Evolutionary conservation across 2,888 invertebrate genomes (phyloP).

Genomic region (Drosophila kambysellisi): DNA sequence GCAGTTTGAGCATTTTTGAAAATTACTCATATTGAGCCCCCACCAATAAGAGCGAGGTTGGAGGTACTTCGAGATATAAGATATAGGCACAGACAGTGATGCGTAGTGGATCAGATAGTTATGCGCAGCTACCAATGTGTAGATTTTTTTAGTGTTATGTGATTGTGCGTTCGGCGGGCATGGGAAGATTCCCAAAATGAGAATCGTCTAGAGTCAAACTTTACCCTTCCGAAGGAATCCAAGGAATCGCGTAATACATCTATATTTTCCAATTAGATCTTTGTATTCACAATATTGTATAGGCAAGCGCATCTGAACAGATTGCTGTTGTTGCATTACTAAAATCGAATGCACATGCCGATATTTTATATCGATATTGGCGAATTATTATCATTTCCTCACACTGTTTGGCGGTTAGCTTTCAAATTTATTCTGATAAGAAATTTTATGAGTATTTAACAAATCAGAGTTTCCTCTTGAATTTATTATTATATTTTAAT

Average conservation of each 20-base stretch:
- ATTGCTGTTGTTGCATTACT: neutral
- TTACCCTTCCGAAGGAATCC: neutral
- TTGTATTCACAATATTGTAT: neutral
- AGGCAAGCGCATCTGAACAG: neutral
- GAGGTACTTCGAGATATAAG: too few relatives aligned
- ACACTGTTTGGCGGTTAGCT: neutral
- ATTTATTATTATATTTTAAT: neutral
- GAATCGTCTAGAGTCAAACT: neutral
- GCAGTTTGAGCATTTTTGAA: too few relatives aligned
- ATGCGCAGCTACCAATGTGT: neutral
- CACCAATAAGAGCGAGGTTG: too few relatives aligned
- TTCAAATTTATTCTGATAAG: neutral
- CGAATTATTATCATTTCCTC: neutral
- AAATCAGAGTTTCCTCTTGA: neutral
- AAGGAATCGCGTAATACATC: neutral
- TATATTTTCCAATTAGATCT: neutral
- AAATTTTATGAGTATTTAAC: neutral
- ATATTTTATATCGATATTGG: conserved; percentile 2
- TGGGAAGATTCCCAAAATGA: neutral
- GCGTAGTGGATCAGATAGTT: too few relatives aligned
- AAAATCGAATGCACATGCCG: neutral
- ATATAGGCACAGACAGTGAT: too few relatives aligned
- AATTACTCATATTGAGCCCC: too few relatives aligned
- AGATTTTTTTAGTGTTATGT: neutral
- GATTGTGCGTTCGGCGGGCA: neutral